phyloP scores from a whole-genome alignment of 2,797 vertebrate genomes.

The Yasuhikotakia modesta region DNA sequence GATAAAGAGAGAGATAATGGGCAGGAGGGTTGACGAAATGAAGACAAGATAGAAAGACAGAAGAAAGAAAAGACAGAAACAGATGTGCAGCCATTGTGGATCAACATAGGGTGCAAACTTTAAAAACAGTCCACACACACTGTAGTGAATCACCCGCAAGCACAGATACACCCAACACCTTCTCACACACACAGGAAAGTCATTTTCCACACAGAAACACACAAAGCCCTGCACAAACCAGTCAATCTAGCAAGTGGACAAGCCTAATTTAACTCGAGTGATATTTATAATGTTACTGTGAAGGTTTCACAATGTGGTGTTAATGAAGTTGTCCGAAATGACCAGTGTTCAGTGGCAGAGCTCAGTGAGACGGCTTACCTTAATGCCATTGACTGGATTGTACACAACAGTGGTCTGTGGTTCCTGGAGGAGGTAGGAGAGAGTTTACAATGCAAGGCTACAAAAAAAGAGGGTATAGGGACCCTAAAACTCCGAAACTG shows the following conservation, averaged over 20 bases:
- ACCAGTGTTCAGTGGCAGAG: constrained; percentile 41
- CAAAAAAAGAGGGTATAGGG: constrained; percentile 41
- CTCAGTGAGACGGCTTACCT: constrained; percentile 83
- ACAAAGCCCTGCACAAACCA: constrained; percentile 73
- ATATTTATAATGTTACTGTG: constrained; percentile 12
- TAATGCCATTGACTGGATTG: constrained; percentile 95
- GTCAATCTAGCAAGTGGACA: constrained; percentile 64
- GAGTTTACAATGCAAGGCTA: constrained; percentile 81
- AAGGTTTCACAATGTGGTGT: constrained; percentile 47
- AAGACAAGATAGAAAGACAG: not conserved
- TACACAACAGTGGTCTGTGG: constrained; percentile 98
- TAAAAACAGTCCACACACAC: not conserved
- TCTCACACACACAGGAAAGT: constrained; percentile 40
- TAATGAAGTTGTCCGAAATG: constrained; percentile 45
- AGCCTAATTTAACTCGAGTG: constrained; percentile 38
- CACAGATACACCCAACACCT: constrained; percentile 23
- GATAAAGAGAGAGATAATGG: not conserved
- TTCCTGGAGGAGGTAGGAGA: constrained; percentile 89
- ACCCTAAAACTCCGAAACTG: constrained; percentile 55
- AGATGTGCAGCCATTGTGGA: not conserved
- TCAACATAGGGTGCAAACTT: too few species aligned
- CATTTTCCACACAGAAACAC: constrained; percentile 58
- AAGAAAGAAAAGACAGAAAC: constrained; percentile 5
- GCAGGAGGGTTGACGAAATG: constrained; percentile 7
- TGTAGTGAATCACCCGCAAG: too few species aligned